Evolutionary conservation across 2,888 invertebrate genomes (phyloP).

Genomic region (Tuberolachnus salignus): DNA sequence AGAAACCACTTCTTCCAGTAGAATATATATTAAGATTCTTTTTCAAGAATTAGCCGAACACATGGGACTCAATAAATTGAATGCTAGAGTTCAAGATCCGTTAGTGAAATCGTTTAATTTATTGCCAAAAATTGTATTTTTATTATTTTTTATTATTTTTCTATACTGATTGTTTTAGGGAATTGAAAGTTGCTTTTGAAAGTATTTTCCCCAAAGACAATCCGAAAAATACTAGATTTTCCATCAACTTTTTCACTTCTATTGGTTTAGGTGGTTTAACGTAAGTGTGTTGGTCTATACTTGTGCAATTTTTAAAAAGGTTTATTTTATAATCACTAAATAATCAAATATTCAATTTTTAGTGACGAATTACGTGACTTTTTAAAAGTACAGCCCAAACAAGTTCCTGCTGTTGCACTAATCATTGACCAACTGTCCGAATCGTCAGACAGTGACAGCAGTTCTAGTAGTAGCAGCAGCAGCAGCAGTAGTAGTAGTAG

Average conservation of each 20-base stretch:
- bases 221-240: conserved; percentile 94
- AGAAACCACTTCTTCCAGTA: conserved; percentile 94
- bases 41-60: conserved; percentile 96
- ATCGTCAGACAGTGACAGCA: conserved; percentile 58
- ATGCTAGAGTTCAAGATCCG: conserved; percentile 88
- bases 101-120: conserved; percentile 65
- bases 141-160: conserved; percentile 21
- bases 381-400: conserved; percentile 77
- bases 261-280: conserved; percentile 96
- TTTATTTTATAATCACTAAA: neutral
- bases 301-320: conserved; percentile 1
- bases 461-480: conserved; percentile 56
- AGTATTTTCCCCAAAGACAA: conserved; percentile 95
- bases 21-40: conserved; percentile 96
- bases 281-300: conserved; percentile 63
- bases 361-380: conserved; percentile 85
- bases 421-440: conserved; percentile 61
- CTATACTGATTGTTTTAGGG: conserved; percentile 68
- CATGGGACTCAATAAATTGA: conserved; percentile 91
- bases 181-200: conserved; percentile 81
- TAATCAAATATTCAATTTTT: conserved; percentile 56
- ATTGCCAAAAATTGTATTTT: conserved; percentile 20
- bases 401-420: conserved; percentile 62
- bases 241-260: conserved; percentile 97
- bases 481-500: conserved; percentile 58